Evolutionary conservation across 2,113 vertebrate species (phyloP).

Genomic region (Malurus alboscapulatus): DNA sequence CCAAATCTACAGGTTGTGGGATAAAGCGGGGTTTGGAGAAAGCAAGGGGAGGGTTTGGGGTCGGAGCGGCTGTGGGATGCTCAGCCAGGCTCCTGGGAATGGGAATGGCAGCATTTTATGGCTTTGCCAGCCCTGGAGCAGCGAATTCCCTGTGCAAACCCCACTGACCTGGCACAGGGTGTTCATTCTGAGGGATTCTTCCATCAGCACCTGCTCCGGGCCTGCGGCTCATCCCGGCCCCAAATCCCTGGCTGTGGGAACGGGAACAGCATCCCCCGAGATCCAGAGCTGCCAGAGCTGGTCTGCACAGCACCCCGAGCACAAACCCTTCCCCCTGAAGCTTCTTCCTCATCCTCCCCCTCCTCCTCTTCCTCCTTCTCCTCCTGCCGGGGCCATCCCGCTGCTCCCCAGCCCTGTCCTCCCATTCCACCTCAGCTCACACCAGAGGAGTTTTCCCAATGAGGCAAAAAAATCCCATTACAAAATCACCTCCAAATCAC

Average conservation of each 20-base stretch:
- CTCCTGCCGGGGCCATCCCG: neutral
- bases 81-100: neutral
- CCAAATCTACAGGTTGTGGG: neutral
- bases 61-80: neutral
- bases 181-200: too few relatives aligned
- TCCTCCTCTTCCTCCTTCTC: neutral
- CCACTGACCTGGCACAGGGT: neutral
- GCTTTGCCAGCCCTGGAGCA: neutral
- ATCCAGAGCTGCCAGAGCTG: neutral
- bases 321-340: neutral
- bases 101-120: neutral
- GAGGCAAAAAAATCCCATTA: neutral
- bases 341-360: neutral
- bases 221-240: neutral
- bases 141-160: neutral
- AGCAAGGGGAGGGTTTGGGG: neutral
- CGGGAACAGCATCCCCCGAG: neutral
- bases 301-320: neutral
- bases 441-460: neutral
- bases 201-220: neutral
- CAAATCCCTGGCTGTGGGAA: neutral
- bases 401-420: neutral
- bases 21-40: neutral
- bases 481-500: neutral
- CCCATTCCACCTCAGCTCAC: neutral